phyloP scores from a whole-genome alignment of 2,113 vertebrate species.

The Gavia stellata region DNA sequence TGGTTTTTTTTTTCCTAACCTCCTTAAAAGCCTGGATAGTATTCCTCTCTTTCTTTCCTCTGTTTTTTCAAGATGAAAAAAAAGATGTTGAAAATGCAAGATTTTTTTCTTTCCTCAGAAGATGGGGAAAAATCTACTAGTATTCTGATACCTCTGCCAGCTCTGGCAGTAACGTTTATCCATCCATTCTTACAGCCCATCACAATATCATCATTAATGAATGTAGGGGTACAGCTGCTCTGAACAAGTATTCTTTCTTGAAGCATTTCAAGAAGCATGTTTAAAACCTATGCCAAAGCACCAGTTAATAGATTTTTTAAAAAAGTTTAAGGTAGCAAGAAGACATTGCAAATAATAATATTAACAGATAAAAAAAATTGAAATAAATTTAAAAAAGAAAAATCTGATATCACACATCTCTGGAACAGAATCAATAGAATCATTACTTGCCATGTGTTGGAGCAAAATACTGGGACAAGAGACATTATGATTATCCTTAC shows the following conservation, averaged over 20 bases:
- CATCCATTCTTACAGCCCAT: neutral
- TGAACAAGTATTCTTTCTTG: neutral
- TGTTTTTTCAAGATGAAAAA: neutral
- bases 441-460: neutral
- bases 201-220: neutral
- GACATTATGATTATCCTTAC: neutral
- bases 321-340: neutral
- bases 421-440: neutral
- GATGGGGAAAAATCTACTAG: fast-evolving
- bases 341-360: neutral
- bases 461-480: neutral
- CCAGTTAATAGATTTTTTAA: neutral
- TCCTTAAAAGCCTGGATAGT: neutral
- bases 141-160: neutral
- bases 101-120: neutral
- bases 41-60: neutral
- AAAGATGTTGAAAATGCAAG: neutral
- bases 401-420: neutral
- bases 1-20: neutral
- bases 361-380: neutral
- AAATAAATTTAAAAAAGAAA: neutral
- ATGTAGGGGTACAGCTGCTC: neutral
- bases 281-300: neutral
- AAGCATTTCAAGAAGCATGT: neutral
- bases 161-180: neutral